Evolutionary conservation across 1,140 invertebrate genomes (phyloP).

Genomic region (Gonatopus flavifemur): DNA sequence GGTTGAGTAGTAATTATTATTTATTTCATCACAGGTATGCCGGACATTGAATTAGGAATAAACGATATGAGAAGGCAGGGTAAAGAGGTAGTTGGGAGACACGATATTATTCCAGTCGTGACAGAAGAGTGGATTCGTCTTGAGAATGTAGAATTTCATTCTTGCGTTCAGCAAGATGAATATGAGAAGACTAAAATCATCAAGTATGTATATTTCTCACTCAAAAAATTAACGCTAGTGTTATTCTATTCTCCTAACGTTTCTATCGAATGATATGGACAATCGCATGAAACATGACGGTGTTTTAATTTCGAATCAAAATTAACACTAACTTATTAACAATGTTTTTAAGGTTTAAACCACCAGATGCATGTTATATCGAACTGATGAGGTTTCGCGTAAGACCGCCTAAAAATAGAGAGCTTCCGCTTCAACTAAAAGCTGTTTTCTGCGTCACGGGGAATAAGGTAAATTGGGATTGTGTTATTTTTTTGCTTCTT

Average conservation of each 20-base stretch:
- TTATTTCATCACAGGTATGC: constrained; percentile 72
- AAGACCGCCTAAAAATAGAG: constrained; percentile 92
- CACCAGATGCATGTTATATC: constrained; percentile 97
- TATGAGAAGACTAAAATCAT: constrained; percentile 90
- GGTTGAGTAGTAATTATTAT: not conserved
- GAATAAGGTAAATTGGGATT: constrained; percentile 65
- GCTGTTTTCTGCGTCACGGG: constrained; percentile 83
- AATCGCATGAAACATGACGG: not conserved
- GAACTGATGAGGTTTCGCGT: constrained; percentile 96
- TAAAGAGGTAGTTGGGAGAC: constrained; percentile 96
- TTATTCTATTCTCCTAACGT: constrained; percentile 10
- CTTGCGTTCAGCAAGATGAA: constrained; percentile 88
- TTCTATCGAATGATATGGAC: constrained; percentile 13
- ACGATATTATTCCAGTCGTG: constrained; percentile 98
- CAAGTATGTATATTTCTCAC: constrained; percentile 73
- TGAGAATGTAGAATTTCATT: constrained; percentile 93
- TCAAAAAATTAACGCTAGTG: constrained; percentile 11
- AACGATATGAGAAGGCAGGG: constrained; percentile 97
- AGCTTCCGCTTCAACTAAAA: constrained; percentile 94
- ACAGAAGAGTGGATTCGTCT: constrained; percentile 99
- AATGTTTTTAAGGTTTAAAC: constrained; percentile 89
- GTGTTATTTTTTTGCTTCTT: not conserved
- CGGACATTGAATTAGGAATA: constrained; percentile 93
- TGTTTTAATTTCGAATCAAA: not conserved
- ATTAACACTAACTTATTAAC: constrained; percentile 27